Conservation (phyloP, 2,113 vertebrate species). For the Oryzias javanicus region DNA sequence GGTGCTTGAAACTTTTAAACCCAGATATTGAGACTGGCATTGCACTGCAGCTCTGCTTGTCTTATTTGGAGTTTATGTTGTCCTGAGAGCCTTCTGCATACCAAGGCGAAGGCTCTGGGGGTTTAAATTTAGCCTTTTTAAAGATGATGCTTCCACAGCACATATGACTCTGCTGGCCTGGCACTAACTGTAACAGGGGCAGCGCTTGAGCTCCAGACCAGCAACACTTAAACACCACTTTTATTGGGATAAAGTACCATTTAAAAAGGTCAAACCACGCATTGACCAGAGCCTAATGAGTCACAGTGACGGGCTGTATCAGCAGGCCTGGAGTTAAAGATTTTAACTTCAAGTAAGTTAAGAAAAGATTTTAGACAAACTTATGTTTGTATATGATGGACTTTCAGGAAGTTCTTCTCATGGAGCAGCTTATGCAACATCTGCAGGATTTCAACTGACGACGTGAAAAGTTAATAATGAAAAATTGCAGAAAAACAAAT, state of each 20-base stretch:
- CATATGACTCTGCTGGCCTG: conserved; percentile 64
- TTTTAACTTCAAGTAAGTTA: no score
- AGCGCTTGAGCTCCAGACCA: conserved; percentile 53
- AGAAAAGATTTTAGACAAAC: no score
- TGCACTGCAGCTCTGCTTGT: conserved; percentile 37
- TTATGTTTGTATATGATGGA: no score
- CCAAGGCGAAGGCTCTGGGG: conserved; percentile 61
- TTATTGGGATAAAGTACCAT: conserved; percentile 66
- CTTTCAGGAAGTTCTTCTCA: no score
- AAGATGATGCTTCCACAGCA: conserved; percentile 77
- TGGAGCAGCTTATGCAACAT: no score
- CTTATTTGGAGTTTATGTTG: conserved; percentile 80
- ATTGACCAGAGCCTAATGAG: conserved; percentile 35
- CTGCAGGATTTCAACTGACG: no score
- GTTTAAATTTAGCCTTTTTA: conserved; percentile 82
- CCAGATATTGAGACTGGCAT: conserved; percentile 20
- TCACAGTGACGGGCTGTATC: conserved; percentile 25
- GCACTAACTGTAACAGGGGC: conserved; percentile 49
- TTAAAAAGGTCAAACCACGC: conserved; percentile 47
- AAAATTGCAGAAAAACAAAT: no score
- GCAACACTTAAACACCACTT: conserved; percentile 69
- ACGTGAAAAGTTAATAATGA: no score
- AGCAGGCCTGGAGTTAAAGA: not conserved
- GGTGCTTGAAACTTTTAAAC: conserved; percentile 42
- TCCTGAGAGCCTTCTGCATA: conserved; percentile 73